Conservation (phyloP, 2,888 invertebrate species). For the Rhogogaster chlorosoma region DNA sequence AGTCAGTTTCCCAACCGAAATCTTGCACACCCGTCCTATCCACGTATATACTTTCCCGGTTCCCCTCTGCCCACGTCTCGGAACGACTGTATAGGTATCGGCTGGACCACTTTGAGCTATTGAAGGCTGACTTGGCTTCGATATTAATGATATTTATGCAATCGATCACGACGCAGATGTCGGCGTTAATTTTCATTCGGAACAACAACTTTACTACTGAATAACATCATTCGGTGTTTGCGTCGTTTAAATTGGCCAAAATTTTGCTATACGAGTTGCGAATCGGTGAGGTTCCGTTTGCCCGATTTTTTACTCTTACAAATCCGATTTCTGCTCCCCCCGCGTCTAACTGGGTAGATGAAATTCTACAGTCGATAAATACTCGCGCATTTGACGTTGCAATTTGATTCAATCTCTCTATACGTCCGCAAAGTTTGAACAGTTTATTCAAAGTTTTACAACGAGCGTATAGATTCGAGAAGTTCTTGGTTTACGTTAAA, state of each 20-base stretch:
- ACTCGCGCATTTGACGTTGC: not conserved
- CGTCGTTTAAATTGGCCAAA: not conserved
- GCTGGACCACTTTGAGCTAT: slow-evolving; percentile 1
- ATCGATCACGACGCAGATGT: slow-evolving; percentile 24
- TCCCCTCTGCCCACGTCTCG: not conserved
- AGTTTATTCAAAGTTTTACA: slow-evolving; percentile 5
- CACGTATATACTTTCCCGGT: slow-evolving; percentile 24
- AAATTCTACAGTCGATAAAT: not conserved
- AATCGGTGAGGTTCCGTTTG: not conserved
- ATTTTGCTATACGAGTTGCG: not conserved
- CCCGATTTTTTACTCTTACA: not conserved
- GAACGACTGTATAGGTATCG: slow-evolving; percentile 3
- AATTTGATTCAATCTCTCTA: not conserved
- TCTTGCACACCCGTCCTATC: slow-evolving; percentile 44
- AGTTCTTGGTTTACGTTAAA: not conserved
- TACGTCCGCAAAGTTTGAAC: not conserved
- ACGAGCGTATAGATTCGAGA: not conserved
- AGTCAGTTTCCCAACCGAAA: slow-evolving; percentile 35
- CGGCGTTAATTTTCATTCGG: not conserved
- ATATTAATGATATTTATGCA: slow-evolving; percentile 8
- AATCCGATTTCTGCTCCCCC: not conserved
- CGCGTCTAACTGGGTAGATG: not conserved
- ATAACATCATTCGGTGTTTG: not conserved
- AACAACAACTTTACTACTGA: not conserved
- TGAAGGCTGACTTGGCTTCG: slow-evolving; percentile 5